A percentile compares a stretch with the other conserved stretches of the same genome.
Conservation (phyloP, 2,113 vertebrate genomes). For the Plestiodon gilberti region DNA sequence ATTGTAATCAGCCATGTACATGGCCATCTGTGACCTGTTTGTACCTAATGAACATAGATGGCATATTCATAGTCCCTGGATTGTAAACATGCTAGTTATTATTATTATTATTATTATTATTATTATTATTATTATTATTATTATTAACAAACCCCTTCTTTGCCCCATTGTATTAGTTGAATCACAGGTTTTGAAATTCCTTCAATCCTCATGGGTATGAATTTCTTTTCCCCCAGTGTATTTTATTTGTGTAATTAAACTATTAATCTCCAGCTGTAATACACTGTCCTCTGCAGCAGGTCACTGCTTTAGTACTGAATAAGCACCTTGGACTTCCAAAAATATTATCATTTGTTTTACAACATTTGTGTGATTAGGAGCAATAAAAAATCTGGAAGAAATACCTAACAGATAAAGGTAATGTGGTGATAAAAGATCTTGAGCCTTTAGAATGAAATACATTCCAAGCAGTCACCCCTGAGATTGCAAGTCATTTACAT, state of each 20-base stretch:
- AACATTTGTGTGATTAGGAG: neutral
- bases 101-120: too few species aligned
- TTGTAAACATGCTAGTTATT: neutral
- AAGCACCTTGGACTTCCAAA: constrained; percentile 4
- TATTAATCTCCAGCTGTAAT: neutral
- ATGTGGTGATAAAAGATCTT: neutral
- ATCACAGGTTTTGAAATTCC: neutral
- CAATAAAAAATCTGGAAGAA: neutral
- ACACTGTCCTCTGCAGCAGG: neutral
- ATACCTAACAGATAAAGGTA: constrained; percentile 20
- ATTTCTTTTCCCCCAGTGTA: neutral
- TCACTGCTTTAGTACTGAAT: neutral
- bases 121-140: too few species aligned
- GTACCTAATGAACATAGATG: neutral
- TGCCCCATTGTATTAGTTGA: neutral
- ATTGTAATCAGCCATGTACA: too few species aligned
- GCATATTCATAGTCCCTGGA: neutral
- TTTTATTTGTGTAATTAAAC: neutral
- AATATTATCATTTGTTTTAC: constrained; percentile 21
- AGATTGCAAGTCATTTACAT: neutral
- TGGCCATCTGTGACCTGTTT: neutral
- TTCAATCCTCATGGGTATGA: neutral
- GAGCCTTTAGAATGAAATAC: constrained; percentile 7
- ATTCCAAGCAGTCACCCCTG: neutral
- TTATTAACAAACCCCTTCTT: too few species aligned